Evolutionary conservation across 2,113 vertebrate species (phyloP).

Genomic region (Thalassarche chlororhynchos): DNA sequence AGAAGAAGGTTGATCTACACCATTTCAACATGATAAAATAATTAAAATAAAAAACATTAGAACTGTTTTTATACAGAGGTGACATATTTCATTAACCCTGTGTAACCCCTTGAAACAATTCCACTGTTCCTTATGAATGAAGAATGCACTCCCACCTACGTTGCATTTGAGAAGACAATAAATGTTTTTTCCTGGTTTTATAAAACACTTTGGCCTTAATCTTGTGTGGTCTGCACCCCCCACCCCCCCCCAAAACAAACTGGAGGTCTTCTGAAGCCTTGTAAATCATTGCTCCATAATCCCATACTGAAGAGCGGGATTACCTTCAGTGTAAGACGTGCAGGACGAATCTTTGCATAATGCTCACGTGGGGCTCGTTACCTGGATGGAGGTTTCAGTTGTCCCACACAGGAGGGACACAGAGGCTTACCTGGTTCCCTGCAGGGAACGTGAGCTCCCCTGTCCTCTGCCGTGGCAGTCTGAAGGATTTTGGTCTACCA

Average conservation of each 20-base stretch:
- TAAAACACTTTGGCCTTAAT: neutral
- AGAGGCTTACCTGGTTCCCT: neutral
- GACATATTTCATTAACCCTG: neutral
- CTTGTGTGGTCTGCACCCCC: neutral
- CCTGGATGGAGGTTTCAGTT: neutral
- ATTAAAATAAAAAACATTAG: neutral
- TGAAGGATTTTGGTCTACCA: neutral
- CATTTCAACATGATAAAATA: neutral
- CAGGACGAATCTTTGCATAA: neutral
- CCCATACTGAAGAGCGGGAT: constrained; percentile 23
- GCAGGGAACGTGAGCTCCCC: neutral
- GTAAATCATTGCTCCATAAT: neutral
- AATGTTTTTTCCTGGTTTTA: neutral
- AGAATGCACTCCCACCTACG: neutral
- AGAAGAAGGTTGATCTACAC: neutral
- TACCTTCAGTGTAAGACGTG: neutral
- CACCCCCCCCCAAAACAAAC: fast-evolving
- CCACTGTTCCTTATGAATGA: neutral
- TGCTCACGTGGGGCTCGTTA: neutral
- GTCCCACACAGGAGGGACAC: neutral
- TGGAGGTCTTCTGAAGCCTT: neutral
- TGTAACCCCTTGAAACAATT: neutral
- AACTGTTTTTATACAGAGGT: neutral
- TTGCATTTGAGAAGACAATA: neutral
- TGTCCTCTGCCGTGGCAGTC: neutral